These are phyloP conservation scores for Pithys albifrons DNA, from an alignment of 2,113 vertebrate species.

Conservation along the genomic window DNA sequence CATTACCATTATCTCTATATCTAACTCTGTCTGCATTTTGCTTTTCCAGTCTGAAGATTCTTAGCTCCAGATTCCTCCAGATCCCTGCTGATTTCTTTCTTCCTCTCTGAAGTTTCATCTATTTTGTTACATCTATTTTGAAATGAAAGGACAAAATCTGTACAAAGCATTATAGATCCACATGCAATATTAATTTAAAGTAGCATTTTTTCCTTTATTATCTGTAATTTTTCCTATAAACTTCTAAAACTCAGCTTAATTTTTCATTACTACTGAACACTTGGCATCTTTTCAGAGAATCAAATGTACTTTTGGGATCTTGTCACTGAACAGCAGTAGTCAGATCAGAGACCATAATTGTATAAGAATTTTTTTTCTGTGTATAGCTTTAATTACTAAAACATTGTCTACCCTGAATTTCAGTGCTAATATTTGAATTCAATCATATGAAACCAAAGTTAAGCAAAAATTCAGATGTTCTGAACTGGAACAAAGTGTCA, in stretches of 20 bases:
- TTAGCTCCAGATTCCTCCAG: background rate
- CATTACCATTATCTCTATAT: background rate
- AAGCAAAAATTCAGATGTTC: background rate
- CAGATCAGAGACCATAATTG: background rate
- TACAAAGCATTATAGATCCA: background rate
- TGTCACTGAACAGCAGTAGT: background rate
- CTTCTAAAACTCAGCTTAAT: background rate
- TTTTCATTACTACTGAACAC: background rate
- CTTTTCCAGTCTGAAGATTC: background rate
- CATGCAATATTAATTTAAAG: background rate
- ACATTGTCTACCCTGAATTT: background rate
- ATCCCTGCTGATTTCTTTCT: background rate
- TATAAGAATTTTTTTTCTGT: background rate
- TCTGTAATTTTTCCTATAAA: background rate
- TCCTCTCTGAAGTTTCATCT: background rate
- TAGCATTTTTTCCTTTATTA: background rate
- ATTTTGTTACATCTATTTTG: background rate
- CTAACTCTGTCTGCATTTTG: background rate
- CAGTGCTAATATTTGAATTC: background rate
- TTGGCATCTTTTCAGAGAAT: background rate
- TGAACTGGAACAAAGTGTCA: background rate
- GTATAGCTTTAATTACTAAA: background rate
- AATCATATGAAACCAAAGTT: background rate
- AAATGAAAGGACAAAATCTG: background rate
- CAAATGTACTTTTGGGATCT: background rate